Conservation (phyloP, 2,113 vertebrate species). For the Gasterosteus nipponicus region DNA sequence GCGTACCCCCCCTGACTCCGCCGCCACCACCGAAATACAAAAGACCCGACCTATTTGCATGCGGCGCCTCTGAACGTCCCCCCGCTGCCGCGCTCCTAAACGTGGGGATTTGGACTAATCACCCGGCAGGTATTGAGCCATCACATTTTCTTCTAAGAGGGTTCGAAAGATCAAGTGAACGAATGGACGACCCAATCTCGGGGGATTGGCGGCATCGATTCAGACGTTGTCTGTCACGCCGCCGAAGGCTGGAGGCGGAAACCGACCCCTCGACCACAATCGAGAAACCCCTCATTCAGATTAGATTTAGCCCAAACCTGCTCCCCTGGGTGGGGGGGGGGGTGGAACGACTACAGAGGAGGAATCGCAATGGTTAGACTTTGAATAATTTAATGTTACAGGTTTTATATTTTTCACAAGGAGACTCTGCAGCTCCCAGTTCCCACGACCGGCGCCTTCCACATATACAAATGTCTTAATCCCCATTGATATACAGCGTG, state of each 20-base stretch:
- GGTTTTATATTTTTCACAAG: constrained; percentile 44
- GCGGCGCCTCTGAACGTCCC: constrained; percentile 51
- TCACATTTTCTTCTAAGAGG: constrained; percentile 74
- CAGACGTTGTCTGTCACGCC: constrained; percentile 63
- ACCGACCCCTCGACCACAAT: constrained; percentile 27
- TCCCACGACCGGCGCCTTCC: constrained; percentile 7
- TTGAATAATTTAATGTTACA: constrained; percentile 63
- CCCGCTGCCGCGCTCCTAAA: constrained; percentile 22
- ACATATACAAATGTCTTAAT: constrained; percentile 63
- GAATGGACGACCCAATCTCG: constrained; percentile 78
- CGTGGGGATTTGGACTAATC: constrained; percentile 61
- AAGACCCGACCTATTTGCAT: constrained; percentile 60
- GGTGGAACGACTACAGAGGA: constrained; percentile 32
- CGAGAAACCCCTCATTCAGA: constrained; percentile 59
- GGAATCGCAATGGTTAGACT: constrained; percentile 35
- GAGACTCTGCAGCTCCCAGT: constrained; percentile 17
- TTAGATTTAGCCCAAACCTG: constrained; percentile 67
- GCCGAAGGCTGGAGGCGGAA: constrained; percentile 47
- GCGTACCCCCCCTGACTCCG: constrained; percentile 33
- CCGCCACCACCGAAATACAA: constrained; percentile 54
- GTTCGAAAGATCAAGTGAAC: constrained; percentile 74
- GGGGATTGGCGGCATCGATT: constrained; percentile 74
- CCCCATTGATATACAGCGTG: constrained; percentile 63
- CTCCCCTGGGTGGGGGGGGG: constrained; percentile 61
- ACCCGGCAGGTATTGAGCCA: constrained; percentile 64